Evolutionary conservation across 2,888 invertebrate genomes (phyloP).

Genomic region (Acronicta psi): DNA sequence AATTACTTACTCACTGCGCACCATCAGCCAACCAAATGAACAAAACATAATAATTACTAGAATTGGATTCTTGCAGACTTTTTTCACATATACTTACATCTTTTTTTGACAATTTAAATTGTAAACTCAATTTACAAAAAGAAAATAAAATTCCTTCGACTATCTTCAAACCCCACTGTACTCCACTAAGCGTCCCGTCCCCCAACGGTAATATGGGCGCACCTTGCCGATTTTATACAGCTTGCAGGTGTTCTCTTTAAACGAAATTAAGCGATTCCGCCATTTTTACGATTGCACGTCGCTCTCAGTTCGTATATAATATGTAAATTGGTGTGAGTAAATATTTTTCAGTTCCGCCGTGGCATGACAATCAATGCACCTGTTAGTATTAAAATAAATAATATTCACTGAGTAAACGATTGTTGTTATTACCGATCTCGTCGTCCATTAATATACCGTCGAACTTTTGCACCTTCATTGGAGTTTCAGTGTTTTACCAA

Average conservation of each 20-base stretch:
- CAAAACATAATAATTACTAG: no score
- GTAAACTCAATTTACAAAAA: no score
- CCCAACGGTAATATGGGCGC: constrained; percentile 7
- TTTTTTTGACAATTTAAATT: no score
- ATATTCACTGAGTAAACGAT: neutral
- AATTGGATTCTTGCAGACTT: no score
- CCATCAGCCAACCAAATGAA: no score
- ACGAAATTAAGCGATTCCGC: constrained; percentile 47
- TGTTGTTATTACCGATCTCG: no score
- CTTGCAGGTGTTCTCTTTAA: constrained; percentile 49
- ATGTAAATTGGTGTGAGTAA: constrained; percentile 43
- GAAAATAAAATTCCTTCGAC: neutral
- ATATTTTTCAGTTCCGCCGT: constrained; percentile 33
- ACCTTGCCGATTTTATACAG: constrained; percentile 33
- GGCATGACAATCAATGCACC: constrained; percentile 26
- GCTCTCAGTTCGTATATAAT: constrained; percentile 26
- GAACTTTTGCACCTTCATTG: no score
- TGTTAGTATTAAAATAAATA: constrained; percentile 2
- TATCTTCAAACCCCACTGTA: constrained; percentile 9
- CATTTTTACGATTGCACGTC: constrained; percentile 41
- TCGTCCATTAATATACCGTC: no score
- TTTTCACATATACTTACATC: no score
- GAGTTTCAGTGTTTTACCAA: no score
- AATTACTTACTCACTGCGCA: no score
- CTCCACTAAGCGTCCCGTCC: constrained; percentile 10